A percentile compares a stretch with the other conserved stretches of the same genome.
phyloP scores from a whole-genome alignment of 2,888 invertebrate genomes.

The Drosophila anomalipes region DNA sequence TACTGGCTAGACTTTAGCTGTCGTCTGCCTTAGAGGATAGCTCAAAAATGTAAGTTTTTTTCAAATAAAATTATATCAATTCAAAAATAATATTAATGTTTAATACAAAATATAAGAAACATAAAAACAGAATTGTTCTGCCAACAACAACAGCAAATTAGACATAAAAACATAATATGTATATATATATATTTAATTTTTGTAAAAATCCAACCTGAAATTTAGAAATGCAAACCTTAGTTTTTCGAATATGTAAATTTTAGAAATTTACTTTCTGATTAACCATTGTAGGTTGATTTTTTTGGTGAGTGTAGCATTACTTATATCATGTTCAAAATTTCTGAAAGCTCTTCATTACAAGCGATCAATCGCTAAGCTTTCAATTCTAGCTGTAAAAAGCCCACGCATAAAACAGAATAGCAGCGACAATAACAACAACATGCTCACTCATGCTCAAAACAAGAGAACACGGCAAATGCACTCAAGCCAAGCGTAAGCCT shows the following conservation, averaged over 20 bases:
- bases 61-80: too few relatives aligned
- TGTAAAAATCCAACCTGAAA: neutral
- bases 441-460: conserved; percentile 45
- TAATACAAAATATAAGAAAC: too few relatives aligned
- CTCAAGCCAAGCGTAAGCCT: conserved; percentile 61
- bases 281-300: neutral
- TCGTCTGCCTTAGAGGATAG: too few relatives aligned
- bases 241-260: neutral
- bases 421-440: conserved; percentile 15
- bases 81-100: too few relatives aligned
- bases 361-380: conserved; percentile 27
- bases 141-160: too few relatives aligned
- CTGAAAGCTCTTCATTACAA: neutral
- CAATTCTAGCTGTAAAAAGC: conserved; percentile 38
- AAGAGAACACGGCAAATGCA: conserved; percentile 45
- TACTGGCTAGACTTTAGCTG: neutral
- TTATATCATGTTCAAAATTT: neutral
- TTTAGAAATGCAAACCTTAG: neutral
- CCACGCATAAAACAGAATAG: conserved; percentile 7
- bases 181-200: too few relatives aligned
- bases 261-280: neutral
- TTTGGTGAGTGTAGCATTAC: neutral
- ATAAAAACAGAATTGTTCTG: too few relatives aligned
- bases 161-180: too few relatives aligned
- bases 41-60: too few relatives aligned